These are phyloP conservation scores for Ochropacha duplaris DNA, from an alignment of 2,888 invertebrate species.

Conservation along the genomic window DNA sequence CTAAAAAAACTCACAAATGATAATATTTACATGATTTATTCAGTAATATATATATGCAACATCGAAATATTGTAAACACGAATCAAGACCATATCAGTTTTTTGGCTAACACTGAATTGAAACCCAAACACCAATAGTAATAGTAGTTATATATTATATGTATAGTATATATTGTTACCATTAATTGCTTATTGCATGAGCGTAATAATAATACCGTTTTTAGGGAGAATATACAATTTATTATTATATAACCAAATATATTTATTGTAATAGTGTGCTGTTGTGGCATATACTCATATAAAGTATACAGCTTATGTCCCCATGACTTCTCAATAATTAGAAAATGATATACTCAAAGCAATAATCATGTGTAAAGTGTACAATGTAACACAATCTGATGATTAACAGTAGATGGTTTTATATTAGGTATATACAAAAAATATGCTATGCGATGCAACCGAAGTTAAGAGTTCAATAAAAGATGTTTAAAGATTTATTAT, in stretches of 20 bases:
- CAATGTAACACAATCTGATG: background rate
- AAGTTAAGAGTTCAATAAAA: slow-evolving; percentile 32
- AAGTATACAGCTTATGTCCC: background rate
- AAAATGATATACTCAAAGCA: slow-evolving; percentile 11
- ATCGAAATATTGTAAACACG: too few relatives aligned
- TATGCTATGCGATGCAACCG: slow-evolving; percentile 17
- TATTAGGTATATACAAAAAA: slow-evolving; percentile 7
- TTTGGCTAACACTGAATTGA: too few relatives aligned
- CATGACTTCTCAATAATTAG: background rate
- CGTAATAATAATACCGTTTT: background rate
- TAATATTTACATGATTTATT: too few relatives aligned
- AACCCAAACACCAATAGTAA: background rate
- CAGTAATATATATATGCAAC: too few relatives aligned
- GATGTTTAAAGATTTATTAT: slow-evolving; percentile 38
- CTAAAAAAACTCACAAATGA: too few relatives aligned
- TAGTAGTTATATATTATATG: background rate
- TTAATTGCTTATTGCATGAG: too few relatives aligned
- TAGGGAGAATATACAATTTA: background rate
- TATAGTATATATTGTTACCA: background rate
- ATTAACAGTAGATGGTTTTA: background rate
- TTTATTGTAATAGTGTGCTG: background rate
- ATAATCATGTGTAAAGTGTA: slow-evolving; percentile 13
- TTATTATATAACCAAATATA: background rate
- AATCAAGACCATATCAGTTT: too few relatives aligned
- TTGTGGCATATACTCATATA: too few relatives aligned